phyloP scores from a whole-genome alignment of 2,888 invertebrate genomes.

The Protophormia terraenovae region DNA sequence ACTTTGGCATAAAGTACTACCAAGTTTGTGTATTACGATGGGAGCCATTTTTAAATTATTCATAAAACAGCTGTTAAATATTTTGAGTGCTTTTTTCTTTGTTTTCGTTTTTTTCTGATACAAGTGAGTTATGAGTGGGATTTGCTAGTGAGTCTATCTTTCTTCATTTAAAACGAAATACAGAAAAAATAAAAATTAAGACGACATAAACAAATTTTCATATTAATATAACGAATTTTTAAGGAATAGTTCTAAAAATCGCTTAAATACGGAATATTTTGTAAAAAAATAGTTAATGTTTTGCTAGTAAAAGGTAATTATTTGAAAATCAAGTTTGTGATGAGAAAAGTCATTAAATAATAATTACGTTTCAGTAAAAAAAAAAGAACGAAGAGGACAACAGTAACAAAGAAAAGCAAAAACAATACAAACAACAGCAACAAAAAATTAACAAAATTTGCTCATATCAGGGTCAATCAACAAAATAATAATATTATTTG shows the following conservation, averaged over 20 bases:
- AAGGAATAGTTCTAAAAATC: constrained; percentile 33
- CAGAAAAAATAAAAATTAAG: constrained; percentile 64
- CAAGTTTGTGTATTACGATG: constrained; percentile 16
- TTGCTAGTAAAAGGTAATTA: neutral
- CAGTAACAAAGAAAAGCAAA: constrained; percentile 52
- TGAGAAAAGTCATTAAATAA: constrained; percentile 60
- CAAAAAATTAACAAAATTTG: constrained; percentile 49
- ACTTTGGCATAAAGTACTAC: constrained; percentile 1
- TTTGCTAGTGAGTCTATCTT: constrained; percentile 44
- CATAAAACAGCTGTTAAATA: constrained; percentile 34
- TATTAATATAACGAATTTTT: neutral
- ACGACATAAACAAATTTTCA: constrained; percentile 64
- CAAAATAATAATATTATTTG: constrained; percentile 41
- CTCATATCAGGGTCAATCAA: constrained; percentile 65
- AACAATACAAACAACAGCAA: constrained; percentile 30
- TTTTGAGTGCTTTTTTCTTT: constrained; percentile 52
- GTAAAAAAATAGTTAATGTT: neutral
- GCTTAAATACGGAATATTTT: neutral
- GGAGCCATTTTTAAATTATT: constrained; percentile 4
- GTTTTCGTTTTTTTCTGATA: constrained; percentile 47
- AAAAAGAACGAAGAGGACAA: constrained; percentile 8
- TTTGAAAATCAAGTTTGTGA: constrained; percentile 13
- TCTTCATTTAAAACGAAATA: constrained; percentile 49
- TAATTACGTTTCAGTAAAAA: constrained; percentile 62
- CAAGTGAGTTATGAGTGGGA: constrained; percentile 28